These are phyloP conservation scores for Ctenochaetus hawaiiensis DNA, from an alignment of 2,797 vertebrate species.

Conservation along the genomic window DNA sequence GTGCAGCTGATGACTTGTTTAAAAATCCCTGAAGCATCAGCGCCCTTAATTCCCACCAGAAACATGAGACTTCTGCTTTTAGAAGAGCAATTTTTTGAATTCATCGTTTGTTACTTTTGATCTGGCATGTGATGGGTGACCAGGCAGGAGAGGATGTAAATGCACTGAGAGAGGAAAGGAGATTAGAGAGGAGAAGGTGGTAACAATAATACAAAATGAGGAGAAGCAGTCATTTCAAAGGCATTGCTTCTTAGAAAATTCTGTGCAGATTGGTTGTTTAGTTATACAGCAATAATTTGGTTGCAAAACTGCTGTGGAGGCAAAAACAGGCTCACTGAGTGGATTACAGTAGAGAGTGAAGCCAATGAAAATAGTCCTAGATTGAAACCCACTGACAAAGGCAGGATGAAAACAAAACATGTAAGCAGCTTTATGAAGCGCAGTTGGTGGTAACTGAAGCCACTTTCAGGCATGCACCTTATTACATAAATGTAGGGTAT, in stretches of 20 bases:
- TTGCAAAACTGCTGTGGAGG: conserved; percentile 4
- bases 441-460: too few relatives aligned
- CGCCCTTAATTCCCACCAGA: conserved; percentile 16
- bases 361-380: too few relatives aligned
- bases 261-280: not conserved
- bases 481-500: too few relatives aligned
- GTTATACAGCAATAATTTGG: not conserved
- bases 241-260: not conserved
- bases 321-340: not conserved
- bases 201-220: not conserved
- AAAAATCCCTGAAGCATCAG: conserved; percentile 18
- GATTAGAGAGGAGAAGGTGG: too few relatives aligned
- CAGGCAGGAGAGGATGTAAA: not conserved
- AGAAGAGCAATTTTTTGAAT: conserved; percentile 26
- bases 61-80: conserved; percentile 51
- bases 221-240: not conserved
- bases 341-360: not conserved
- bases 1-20: conserved; percentile 38
- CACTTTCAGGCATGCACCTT: too few relatives aligned
- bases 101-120: conserved; percentile 7
- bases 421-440: too few relatives aligned
- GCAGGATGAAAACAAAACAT: too few relatives aligned
- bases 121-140: conserved; percentile 11
- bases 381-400: too few relatives aligned
- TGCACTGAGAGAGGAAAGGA: not conserved